Evolutionary conservation across 1,140 invertebrate genomes (phyloP), one percentile per base, ranked within the genome.

Genomic region (Pinna nobilis): DNA sequence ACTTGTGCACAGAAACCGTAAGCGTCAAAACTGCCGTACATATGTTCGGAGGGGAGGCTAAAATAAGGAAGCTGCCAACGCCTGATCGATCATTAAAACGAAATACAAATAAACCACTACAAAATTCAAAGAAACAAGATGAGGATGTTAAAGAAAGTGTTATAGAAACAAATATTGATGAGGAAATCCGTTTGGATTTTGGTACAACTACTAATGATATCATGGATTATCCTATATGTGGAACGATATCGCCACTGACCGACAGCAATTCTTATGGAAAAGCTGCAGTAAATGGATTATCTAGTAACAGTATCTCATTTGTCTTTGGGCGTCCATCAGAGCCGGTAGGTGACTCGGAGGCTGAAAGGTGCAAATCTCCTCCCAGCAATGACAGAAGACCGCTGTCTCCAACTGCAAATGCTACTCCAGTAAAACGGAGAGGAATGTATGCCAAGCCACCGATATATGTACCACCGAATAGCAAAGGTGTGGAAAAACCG

Each of bases 171-270:
- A 37, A 61, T 44, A 35, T 44, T 3, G 13, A 39, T 25, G 59
- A 23, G 33, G 15, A 30, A 32, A n/a, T n/a, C n/a, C n/a, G n/a
- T n/a, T n/a, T n/a, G n/a, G n/a, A n/a, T n/a, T n/a, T n/a, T n/a
- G n/a, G n/a, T n/a, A n/a, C n/a, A n/a, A n/a, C n/a, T n/a, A 35
- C 44, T 30, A 49, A 23, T 23, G 57, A 70, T 60, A 47, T 65
- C 28, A 75, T 70, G 66, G 61, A 70, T 65, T 75, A 75, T 39
- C 67, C 73, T 23, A 75, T 75, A 33, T 49, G 73, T 23, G 73
- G 73, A 30, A 75, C 73, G 2, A 70, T 75, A 30, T 75, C 73
- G 11, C 73, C 73, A 7, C 59, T 75, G 53, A 39, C 51, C 7
- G 50, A 69, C n/a, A 44, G 33, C 47, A 35, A 30, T 2, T n/a